A percentile compares a stretch with the other conserved stretches of the same genome.
Evolutionary conservation across 2,888 invertebrate genomes (phyloP).

Genomic region (Agriopis marginaria): DNA sequence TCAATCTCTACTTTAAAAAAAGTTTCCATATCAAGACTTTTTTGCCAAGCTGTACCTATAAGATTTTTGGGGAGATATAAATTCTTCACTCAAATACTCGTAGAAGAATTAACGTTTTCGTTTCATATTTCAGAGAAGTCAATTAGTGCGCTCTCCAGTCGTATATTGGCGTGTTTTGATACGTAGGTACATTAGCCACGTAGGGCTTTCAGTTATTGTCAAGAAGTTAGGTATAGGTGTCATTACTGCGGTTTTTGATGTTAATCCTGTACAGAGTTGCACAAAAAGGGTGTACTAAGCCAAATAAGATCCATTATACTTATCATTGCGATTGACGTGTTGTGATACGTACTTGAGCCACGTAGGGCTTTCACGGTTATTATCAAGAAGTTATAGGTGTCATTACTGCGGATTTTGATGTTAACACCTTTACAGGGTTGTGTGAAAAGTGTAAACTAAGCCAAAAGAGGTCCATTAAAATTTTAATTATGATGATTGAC

Average conservation of each 20-base stretch:
- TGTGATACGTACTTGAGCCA: conserved; percentile 20
- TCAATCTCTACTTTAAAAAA: no score
- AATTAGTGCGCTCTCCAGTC: neutral
- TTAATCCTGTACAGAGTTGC: neutral
- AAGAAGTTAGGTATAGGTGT: conserved; percentile 23
- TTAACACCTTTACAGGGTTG: neutral
- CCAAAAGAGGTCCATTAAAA: no score
- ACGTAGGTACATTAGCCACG: conserved; percentile 24
- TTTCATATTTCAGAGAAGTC: neutral
- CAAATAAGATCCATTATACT: no score
- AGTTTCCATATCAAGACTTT: no score
- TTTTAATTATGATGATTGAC: neutral
- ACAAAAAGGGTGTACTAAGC: no score
- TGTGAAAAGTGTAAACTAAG: no score
- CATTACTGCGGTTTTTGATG: conserved; percentile 1
- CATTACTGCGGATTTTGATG: conserved; percentile 1
- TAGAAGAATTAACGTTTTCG: no score
- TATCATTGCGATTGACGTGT: no score
- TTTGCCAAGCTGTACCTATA: no score
- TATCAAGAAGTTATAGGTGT: conserved; percentile 23
- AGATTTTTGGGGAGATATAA: no score
- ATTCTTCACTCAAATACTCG: no score
- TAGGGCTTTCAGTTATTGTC: conserved; percentile 19
- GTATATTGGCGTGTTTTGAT: neutral
- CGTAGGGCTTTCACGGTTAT: conserved; percentile 21